Base-by-base conservation (phyloP, 1,140 invertebrate genomes). In the Listronotus oregonensis region DNA sequence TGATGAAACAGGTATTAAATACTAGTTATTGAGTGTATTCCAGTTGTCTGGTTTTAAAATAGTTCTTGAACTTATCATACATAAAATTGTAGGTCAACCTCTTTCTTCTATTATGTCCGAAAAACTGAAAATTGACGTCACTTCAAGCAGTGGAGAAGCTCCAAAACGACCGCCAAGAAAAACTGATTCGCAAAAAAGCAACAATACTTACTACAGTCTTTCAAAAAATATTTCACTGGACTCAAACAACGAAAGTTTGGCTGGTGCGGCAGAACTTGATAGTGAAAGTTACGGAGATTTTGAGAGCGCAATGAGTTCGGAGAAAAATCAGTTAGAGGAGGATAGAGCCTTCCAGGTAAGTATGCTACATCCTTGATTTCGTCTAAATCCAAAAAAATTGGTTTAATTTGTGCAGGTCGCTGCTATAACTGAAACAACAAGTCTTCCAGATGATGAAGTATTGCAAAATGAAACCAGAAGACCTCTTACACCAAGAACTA, bases 291-390 rank as follows among this genome's bases (percentile, higher is more conserved):
- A 81, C 51, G 73, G 78, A 9, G 81, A 85, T 62, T 88, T 83
- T 77, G 85, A 83, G 39, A 87, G 86, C 74, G 86, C 85, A 0
- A 80, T 81, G 65, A 85, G 84, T 77, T 85, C 82, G 6, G 80
- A 75, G 9, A 82, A 81, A 46, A 75, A 55, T 73, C 74, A 59
- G 77, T 75, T 72, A 73, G 71, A 58, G 70, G 78, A 67, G 18
- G 77, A 70, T 34, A 78, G 49, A 27, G 76, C 75, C 7, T 77
- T 78, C 46, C 77, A 79, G 43, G 47, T 50, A n/a, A 37, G 31
- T 37, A 11, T 27, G 21, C 44, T 17, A 15, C 15, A 27, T 27
- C 21, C 21, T 27, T 27, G 1, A 27, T 27, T 27, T 27, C 21
- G 5, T 3, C 5, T 1, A 27, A 27, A 27, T 27, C 21, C 21